Base-by-base conservation (phyloP, 2,888 invertebrate species). In the Diabrotica balteata region DNA sequence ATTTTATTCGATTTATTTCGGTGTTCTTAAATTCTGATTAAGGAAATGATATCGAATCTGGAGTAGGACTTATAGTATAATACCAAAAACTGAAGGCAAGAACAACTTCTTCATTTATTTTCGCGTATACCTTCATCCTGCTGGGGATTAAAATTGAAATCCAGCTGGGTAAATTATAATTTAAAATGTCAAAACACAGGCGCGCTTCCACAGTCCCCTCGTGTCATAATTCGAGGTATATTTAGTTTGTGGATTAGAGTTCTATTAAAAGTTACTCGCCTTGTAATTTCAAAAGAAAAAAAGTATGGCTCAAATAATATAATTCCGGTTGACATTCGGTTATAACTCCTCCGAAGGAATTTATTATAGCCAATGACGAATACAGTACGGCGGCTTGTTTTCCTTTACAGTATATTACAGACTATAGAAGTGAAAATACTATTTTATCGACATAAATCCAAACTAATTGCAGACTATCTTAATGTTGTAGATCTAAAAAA, bases 181-280 rank as follows among this genome's bases (percentile, higher is more conserved):
- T 67, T 67, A 61, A 67, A 67, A 67, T 61, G 66, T 67, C 66
- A 67, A 62, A 67, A 67, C 66, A 62, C 66, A 49, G 58, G 62
- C 55, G 52, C 62, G 62, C 22, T 55, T 43, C 32, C 43, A 46
- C 59, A 8, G 42, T 47, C 61, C 61, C 51, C 58, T 47, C 32
- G 42, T 55, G 59, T 67, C 66, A 67, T 67, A 67, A 58, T 63
- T 69, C 59, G 59, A 65, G 58, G 61, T 75, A 73, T 72, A 71
- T 75, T 74, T 74, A 73, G 73, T 74, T 69, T 62, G 59, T 53
- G 69, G 73, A 75, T 75, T 74, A 75, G 69, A 67, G 71, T 74
- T 71, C 73, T 74, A 74, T 73, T 74, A 75, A 73, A 74, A 75
- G 73, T 74, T 69, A 61, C 70, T 66, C 63, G 61, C 63, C 67